Evolutionary conservation across 1,140 invertebrate species (phyloP), one percentile per base, ranked within the genome.

Genomic region (Archivesica marissinica): DNA sequence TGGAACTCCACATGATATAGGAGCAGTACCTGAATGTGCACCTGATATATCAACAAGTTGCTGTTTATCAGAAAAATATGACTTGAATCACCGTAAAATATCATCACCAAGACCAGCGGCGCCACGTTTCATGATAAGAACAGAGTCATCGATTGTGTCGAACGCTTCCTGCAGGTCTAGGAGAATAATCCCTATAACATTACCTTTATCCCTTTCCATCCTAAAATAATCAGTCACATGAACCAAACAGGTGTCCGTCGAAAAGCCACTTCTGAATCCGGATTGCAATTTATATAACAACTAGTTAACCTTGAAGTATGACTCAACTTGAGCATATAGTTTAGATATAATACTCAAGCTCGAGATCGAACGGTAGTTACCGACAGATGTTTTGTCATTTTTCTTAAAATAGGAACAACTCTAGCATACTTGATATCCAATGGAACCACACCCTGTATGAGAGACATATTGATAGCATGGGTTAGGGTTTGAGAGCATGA

Each of bases 121-220:
- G 20, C 64, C 35, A 78, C 56, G 33, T n/a, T n/a, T n/a, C n/a
- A n/a, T n/a, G n/a, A n/a, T n/a, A n/a, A 82, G 28, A 20, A 85
- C 78, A 28, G 79, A 30, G 52, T 88, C 72, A 44, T 88, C 72
- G 44, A 82, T 83, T 72, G 78, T 88, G 52, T 82, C 78, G 76
- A 81, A 88, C 7, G 79, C 79, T 30, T 85, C 76, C 56, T 85
- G 68, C 9, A 85, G 66, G 35, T 85, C 86, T 44, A 66, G 59
- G n/a, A 72, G 35, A 28, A 85, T 38, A 59, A 81, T 61, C n/a
- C 81, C 80, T 39, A 70, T 44, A 38, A 80, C 1, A 52, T 80
- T 70, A 44, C 64, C 64, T 54, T 54, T 68, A 54, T 80, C 30
- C 25, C 35, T 80, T 80, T 80, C 35, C 2, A 38, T 15, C 44